phyloP scores from a whole-genome alignment of 64 coral and sea anemone species.

The Pachyseris speciosa region DNA sequence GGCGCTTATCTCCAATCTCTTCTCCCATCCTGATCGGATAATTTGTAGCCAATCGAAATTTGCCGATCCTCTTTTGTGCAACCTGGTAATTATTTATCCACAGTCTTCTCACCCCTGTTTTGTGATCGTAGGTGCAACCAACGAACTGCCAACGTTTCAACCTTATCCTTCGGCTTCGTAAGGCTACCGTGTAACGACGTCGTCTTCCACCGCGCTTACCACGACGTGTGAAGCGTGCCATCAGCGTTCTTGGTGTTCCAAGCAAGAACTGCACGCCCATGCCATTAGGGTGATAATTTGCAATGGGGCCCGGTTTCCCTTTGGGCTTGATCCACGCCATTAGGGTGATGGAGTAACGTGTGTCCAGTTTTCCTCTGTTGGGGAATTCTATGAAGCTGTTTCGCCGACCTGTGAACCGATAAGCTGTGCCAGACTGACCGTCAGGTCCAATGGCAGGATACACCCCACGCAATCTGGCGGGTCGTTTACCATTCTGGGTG shows the following conservation, averaged over 20 bases:
- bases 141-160: slow-evolving; percentile 73
- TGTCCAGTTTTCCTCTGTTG: slow-evolving; percentile 72
- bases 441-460: slow-evolving; percentile 53
- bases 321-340: slow-evolving; percentile 76
- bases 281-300: slow-evolving; percentile 88
- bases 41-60: slow-evolving; percentile 73
- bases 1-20: slow-evolving; percentile 20
- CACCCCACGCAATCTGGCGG: slow-evolving; percentile 48
- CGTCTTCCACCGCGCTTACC: slow-evolving; percentile 40
- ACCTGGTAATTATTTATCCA: slow-evolving; percentile 69
- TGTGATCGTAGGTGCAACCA: slow-evolving; percentile 59
- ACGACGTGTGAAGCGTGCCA: slow-evolving; percentile 63
- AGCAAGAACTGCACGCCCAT: slow-evolving; percentile 78
- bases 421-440: slow-evolving; percentile 47
- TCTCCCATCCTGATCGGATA: slow-evolving; percentile 84
- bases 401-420: slow-evolving; percentile 61
- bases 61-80: slow-evolving; percentile 5
- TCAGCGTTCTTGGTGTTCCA: slow-evolving; percentile 6
- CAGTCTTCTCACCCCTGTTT: slow-evolving; percentile 53
- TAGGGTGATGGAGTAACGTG: slow-evolving; percentile 85
- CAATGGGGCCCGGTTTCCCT: slow-evolving; percentile 71
- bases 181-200: neutral
- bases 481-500: slow-evolving; percentile 43
- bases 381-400: slow-evolving; percentile 81
- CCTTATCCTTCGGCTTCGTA: neutral